Percentiles rank a stretch among this genome's conserved stretches.
Evolutionary conservation across 2,113 vertebrate species (phyloP).

Genomic region (Piprites chloris): DNA sequence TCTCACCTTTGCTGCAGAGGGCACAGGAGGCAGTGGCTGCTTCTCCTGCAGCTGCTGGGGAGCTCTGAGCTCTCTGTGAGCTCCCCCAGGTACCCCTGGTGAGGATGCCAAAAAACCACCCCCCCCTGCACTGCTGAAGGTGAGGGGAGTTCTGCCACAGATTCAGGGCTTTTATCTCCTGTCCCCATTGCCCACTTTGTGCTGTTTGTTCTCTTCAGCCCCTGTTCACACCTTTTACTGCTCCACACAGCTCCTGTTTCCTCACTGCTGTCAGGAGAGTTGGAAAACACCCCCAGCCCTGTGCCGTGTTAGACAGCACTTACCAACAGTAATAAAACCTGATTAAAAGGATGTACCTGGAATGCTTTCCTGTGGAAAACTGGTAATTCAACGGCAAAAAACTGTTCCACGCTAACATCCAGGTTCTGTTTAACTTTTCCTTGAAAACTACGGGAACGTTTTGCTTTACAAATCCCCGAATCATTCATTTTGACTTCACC

Average conservation of each 20-base stretch:
- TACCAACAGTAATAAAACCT: neutral
- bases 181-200: accelerated
- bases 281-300: neutral
- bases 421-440: neutral
- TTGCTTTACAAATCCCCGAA: neutral
- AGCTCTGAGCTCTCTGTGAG: neutral
- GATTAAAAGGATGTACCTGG: neutral
- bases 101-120: too few relatives aligned
- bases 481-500: neutral
- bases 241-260: neutral
- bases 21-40: neutral
- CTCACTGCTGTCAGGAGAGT: neutral
- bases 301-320: neutral
- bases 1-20: neutral
- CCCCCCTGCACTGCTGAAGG: neutral
- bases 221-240: neutral
- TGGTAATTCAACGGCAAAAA: neutral
- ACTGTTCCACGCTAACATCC: neutral
- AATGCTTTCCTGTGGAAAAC: neutral
- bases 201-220: neutral
- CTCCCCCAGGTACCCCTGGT: too few relatives aligned
- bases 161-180: accelerated
- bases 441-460: neutral
- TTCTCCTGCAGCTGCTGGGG: neutral
- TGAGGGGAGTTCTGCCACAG: accelerated